Base-by-base conservation (phyloP, 2,113 vertebrate species). In the Rallus limicola region DNA sequence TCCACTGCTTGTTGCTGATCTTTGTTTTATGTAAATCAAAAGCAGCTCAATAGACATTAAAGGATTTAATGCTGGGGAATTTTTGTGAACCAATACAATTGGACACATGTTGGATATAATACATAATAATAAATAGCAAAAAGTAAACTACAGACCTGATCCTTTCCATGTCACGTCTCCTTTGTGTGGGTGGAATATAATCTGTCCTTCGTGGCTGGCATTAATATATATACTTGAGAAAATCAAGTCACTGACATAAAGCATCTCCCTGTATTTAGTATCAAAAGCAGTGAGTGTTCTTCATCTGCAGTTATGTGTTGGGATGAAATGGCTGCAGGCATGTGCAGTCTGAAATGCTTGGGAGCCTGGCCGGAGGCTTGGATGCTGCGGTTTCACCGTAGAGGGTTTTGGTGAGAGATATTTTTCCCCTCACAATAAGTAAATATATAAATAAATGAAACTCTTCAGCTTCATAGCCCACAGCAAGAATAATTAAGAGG, bases 401-500 rank as follows among this genome's bases (percentile, higher is more conserved):
- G 24, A 92, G 56, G 16, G 8, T 38, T 84, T 68, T 68, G 26
- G 33, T 72, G 77, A 76, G 80, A 72, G 89, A 46, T 58, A 3
- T 1, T 82, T 88, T 76, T 58, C 65, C 65, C 58, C 62, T 91
- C 67, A 86, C 79, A 95, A 90, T 17, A 83, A 82, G 59, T 52
- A 93, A 96, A 92, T 93, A 93, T 71, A 90, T 82, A 90, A 96
- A 82, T 91, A 95, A 96, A 91, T 85, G 6, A 87, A 92, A 69
- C 42, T 81, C 56, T 88, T 74, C 62, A 18, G 69, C 48, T 82
- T 92, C 44, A 13, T 72, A 82, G 90, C 92, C 83, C 40, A 42
- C 19, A 82, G 95, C 80, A 79, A 89, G 83, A 84, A 84, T 93
- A 92, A 92, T 92, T 95, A 96, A 89, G 75, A 76, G 28, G 56